A percentile compares a stretch with the other conserved stretches of the same genome.
Evolutionary conservation across 2,113 vertebrate genomes (phyloP).

Genomic region (Pseudopodoces humilis): DNA sequence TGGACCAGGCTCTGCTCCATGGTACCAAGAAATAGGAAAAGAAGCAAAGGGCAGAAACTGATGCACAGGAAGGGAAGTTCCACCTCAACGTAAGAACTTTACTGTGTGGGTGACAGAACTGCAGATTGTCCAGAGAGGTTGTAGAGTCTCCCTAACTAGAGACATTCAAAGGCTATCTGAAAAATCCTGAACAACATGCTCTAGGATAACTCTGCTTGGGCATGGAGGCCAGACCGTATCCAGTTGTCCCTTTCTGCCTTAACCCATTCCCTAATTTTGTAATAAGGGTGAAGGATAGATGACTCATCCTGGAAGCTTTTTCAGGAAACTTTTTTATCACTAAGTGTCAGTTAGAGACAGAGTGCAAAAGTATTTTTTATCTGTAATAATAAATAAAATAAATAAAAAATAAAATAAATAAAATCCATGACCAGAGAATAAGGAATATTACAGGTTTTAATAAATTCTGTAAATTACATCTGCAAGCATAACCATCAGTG

Average conservation of each 20-base stretch:
- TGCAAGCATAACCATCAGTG: not conserved
- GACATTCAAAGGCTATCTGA: not conserved
- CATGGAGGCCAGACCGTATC: not conserved
- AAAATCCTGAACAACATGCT: not conserved
- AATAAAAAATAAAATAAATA: too few relatives aligned
- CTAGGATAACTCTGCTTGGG: not conserved
- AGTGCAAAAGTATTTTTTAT: not conserved
- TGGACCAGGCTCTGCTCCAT: accelerated
- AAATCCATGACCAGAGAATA: not conserved
- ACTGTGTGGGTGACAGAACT: not conserved
- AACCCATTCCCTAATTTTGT: not conserved
- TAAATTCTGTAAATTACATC: not conserved
- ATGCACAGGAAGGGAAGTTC: not conserved
- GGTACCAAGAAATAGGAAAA: not conserved
- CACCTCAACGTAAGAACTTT: not conserved
- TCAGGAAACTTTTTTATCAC: not conserved
- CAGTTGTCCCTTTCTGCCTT: not conserved
- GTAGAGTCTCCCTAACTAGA: not conserved
- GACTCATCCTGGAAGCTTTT: not conserved
- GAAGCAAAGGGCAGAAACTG: not conserved
- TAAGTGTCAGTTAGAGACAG: not conserved
- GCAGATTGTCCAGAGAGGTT: not conserved
- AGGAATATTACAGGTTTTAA: not conserved
- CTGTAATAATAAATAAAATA: not conserved
- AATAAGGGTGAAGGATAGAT: not conserved